These are phyloP conservation scores for Mus pahari DNA, from an alignment of 2,113 vertebrate species.

Conservation along the genomic window DNA sequence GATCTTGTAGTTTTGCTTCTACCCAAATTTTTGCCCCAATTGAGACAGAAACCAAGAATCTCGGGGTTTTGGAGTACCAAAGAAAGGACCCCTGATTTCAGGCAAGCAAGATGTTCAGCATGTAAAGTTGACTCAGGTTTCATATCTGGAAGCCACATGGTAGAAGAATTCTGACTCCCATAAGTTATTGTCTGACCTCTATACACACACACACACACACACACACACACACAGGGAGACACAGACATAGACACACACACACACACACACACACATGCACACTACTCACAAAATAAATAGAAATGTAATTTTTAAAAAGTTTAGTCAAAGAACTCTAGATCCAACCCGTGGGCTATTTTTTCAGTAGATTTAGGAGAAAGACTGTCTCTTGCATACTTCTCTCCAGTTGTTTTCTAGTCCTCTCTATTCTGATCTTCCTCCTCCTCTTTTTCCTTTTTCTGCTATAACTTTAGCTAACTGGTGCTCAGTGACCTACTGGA, in stretches of 20 bases:
- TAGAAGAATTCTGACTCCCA: neutral
- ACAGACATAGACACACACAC: neutral
- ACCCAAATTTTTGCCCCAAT: neutral
- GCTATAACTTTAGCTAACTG: slow-evolving; percentile 13
- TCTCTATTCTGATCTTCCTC: neutral
- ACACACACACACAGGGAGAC: neutral
- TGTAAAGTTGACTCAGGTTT: neutral
- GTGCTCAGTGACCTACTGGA: neutral
- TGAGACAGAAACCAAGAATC: neutral
- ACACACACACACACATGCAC: neutral
- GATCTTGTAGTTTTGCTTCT: slow-evolving; percentile 12
- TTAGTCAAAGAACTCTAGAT: neutral
- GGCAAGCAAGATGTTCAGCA: neutral
- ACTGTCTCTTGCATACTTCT: neutral
- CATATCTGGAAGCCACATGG: neutral
- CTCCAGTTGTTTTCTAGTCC: neutral
- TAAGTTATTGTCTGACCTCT: neutral
- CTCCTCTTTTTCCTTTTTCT: neutral
- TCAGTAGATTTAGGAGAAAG: neutral
- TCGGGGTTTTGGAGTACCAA: neutral
- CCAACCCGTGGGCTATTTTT: neutral
- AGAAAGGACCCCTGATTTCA: neutral
- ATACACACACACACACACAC: neutral
- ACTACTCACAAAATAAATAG: neutral
- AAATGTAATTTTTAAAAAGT: neutral